These are phyloP conservation scores for Sterrhoptilus dennistouni DNA, from an alignment of 2,113 vertebrate genomes.

Conservation along the genomic window DNA sequence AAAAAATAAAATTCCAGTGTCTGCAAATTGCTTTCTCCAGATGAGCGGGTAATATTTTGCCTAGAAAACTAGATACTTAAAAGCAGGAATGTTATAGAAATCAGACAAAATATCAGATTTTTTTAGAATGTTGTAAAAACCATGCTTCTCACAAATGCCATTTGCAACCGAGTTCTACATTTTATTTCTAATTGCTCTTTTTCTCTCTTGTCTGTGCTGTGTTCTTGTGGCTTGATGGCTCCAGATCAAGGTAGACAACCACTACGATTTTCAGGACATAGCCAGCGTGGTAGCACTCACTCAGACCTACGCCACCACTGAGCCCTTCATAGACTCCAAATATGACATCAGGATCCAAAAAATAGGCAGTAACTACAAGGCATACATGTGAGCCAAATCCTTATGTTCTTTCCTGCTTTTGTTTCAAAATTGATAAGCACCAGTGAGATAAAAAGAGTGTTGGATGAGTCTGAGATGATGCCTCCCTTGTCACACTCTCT, in stretches of 20 bases:
- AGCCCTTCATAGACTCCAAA: constrained; percentile 96
- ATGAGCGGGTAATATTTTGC: background rate
- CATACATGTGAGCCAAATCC: constrained; percentile 90
- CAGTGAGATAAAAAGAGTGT: background rate
- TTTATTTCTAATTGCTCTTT: constrained; percentile 22
- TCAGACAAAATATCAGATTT: background rate
- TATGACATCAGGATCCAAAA: constrained; percentile 99
- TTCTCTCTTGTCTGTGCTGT: constrained; percentile 37
- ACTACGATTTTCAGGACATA: constrained; percentile 98
- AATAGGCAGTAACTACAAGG: constrained; percentile 96
- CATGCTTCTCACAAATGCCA: background rate
- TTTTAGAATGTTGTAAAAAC: background rate
- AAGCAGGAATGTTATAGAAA: background rate
- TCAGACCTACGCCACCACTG: constrained; percentile 96
- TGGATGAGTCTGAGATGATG: background rate
- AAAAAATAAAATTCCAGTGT: background rate
- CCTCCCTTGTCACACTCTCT: background rate
- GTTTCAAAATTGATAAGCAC: background rate
- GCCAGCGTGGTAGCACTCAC: constrained; percentile 98
- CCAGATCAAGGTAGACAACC: constrained; percentile 97
- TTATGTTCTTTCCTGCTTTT: constrained; percentile 20
- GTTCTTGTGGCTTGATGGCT: constrained; percentile 15
- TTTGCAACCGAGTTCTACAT: background rate
- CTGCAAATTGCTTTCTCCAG: background rate
- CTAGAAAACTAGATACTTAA: background rate